These are phyloP conservation scores for Crenuchus spilurus DNA, from an alignment of 2,797 vertebrate genomes.

Conservation along the genomic window DNA sequence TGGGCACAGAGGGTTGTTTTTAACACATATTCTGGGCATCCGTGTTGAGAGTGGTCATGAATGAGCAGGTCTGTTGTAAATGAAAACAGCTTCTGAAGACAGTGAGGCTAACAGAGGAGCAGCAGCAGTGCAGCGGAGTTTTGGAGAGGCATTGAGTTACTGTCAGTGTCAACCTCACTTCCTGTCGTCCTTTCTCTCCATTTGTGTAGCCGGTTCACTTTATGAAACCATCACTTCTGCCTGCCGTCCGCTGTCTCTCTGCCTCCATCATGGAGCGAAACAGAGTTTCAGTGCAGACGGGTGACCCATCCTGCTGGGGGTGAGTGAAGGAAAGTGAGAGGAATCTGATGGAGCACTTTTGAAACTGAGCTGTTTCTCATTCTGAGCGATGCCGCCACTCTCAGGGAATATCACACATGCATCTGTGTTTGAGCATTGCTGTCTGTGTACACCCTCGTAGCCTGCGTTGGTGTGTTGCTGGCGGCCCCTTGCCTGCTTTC, in stretches of 20 bases:
- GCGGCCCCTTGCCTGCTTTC: slow-evolving; percentile 21
- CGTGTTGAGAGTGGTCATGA: slow-evolving; percentile 22
- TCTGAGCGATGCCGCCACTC: slow-evolving; percentile 21
- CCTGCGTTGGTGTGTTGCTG: background rate
- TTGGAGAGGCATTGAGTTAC: slow-evolving; percentile 21
- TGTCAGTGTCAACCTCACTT: slow-evolving; percentile 39
- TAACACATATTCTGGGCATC: background rate
- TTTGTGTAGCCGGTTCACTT: slow-evolving; percentile 50
- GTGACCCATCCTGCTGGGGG: slow-evolving; percentile 25
- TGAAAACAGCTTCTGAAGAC: slow-evolving; percentile 21
- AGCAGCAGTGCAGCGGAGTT: background rate
- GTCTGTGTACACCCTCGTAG: background rate
- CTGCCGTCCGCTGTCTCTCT: slow-evolving; percentile 29
- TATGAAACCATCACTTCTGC: slow-evolving; percentile 51
- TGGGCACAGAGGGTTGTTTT: no score
- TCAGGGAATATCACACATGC: slow-evolving; percentile 25
- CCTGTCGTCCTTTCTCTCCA: slow-evolving; percentile 46
- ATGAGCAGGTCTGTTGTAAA: slow-evolving; percentile 7
- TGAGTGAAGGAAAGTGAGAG: background rate
- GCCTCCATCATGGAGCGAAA: slow-evolving; percentile 22
- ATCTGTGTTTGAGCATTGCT: slow-evolving; percentile 21
- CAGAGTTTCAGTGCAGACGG: slow-evolving; percentile 15
- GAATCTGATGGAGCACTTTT: background rate
- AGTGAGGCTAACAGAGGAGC: slow-evolving; percentile 6
- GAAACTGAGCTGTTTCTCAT: slow-evolving; percentile 29